These are phyloP conservation scores for Synanthedon vespiformis DNA, from an alignment of 2,888 invertebrate species.

Conservation along the genomic window DNA sequence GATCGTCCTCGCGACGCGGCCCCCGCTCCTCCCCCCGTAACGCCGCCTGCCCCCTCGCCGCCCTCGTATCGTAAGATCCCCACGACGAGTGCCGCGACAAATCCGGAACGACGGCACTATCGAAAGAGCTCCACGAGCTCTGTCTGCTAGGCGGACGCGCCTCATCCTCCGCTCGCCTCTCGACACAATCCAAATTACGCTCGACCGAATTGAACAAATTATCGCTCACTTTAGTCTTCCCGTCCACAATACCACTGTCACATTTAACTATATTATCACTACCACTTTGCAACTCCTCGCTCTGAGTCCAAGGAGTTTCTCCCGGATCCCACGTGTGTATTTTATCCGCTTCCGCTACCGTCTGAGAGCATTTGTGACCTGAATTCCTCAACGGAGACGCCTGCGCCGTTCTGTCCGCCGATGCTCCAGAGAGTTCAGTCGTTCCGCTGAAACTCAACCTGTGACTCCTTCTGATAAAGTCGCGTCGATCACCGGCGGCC, in stretches of 20 bases:
- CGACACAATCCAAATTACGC: constrained; percentile 72
- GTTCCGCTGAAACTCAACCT: constrained; percentile 30
- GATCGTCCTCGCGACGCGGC: constrained; percentile 23
- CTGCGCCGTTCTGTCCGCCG: constrained; percentile 20
- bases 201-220: constrained; percentile 79
- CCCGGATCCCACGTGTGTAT: constrained; percentile 79
- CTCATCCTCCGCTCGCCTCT: constrained; percentile 38
- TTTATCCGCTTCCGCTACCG: constrained; percentile 50
- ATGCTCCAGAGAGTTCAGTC: constrained; percentile 20
- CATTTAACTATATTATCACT: constrained; percentile 62
- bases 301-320: constrained; percentile 43
- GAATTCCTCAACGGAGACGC: constrained; percentile 34
- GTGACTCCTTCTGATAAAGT: constrained; percentile 32
- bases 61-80: constrained; percentile 81
- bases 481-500: constrained; percentile 29
- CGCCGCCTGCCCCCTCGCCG: constrained; percentile 17
- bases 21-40: constrained; percentile 37
- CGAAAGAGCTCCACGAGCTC: constrained; percentile 83
- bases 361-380: constrained; percentile 32
- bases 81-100: constrained; percentile 84
- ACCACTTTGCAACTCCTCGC: constrained; percentile 34
- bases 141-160: constrained; percentile 68
- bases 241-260: constrained; percentile 62
- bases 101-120: constrained; percentile 81
- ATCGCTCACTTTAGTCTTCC: constrained; percentile 68